Percentiles rank a stretch among this genome's conserved stretches.
phyloP scores from a whole-genome alignment of 2,113 vertebrate species.

The Gulo gulo region DNA sequence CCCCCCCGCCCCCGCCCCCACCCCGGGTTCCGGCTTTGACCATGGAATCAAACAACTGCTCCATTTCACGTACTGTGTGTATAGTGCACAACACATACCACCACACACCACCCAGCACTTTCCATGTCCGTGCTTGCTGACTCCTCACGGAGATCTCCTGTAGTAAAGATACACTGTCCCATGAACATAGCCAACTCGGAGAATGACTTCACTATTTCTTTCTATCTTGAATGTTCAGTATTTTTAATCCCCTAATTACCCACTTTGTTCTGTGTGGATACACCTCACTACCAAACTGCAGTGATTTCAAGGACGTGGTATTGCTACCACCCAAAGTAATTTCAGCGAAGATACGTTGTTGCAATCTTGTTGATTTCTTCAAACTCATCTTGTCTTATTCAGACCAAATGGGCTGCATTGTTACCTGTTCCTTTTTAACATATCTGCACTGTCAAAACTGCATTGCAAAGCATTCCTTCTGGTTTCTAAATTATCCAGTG shows the following conservation, averaged over 20 bases:
- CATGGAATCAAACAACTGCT: not conserved
- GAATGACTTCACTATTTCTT: slow-evolving; percentile 27
- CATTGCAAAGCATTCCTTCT: not conserved
- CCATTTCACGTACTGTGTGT: not conserved
- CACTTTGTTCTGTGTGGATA: slow-evolving; percentile 67
- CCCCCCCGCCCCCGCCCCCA: accelerated
- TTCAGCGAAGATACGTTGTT: slow-evolving; percentile 52
- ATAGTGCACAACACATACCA: not conserved
- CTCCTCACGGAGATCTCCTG: not conserved
- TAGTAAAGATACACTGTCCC: not conserved
- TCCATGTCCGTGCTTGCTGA: accelerated
- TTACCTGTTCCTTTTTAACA: not conserved
- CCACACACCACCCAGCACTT: not conserved
- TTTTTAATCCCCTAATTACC: slow-evolving; percentile 59
- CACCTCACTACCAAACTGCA: slow-evolving; percentile 50
- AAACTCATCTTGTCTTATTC: not conserved
- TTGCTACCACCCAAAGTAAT: slow-evolving; percentile 50
- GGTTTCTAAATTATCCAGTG: not conserved
- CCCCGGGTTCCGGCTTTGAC: not conserved
- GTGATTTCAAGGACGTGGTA: slow-evolving; percentile 57
- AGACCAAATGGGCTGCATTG: not conserved
- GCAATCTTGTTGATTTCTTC: not conserved
- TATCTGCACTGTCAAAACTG: not conserved
- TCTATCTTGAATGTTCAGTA: slow-evolving; percentile 24
- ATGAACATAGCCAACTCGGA: not conserved